phyloP scores from a whole-genome alignment of 2,113 vertebrate species.

The Rhineura floridana region DNA sequence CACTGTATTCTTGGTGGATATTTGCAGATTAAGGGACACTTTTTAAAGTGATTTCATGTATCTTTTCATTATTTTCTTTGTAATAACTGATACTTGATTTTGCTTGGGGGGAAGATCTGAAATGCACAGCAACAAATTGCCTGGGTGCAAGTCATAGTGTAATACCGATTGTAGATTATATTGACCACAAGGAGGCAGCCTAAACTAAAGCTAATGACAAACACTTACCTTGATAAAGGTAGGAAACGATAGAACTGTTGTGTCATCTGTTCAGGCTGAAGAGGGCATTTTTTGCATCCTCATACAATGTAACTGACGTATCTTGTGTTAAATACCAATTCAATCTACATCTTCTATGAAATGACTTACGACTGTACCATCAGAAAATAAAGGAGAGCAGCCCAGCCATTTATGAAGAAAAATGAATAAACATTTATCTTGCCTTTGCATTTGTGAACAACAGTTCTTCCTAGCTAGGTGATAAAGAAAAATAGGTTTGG shows the following conservation, averaged over 20 bases:
- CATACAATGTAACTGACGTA: neutral
- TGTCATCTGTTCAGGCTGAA: slow-evolving; percentile 17
- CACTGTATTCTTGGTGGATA: slow-evolving; percentile 45
- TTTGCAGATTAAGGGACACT: slow-evolving; percentile 41
- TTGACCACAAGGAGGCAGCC: slow-evolving; percentile 59
- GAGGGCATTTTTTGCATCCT: neutral
- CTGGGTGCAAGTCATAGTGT: slow-evolving; percentile 19
- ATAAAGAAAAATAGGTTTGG: neutral
- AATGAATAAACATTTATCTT: slow-evolving; percentile 28
- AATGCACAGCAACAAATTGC: neutral
- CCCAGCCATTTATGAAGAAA: slow-evolving; percentile 22
- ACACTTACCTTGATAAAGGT: slow-evolving; percentile 19
- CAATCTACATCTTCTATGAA: slow-evolving; percentile 47
- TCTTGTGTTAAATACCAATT: slow-evolving; percentile 26
- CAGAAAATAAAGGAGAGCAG: slow-evolving; percentile 40
- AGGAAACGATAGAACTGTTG: slow-evolving; percentile 22
- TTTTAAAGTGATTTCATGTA: neutral
- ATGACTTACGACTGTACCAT: slow-evolving; percentile 16
- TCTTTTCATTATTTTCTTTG: slow-evolving; percentile 35
- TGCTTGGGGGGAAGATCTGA: slow-evolving; percentile 13
- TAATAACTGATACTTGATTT: neutral
- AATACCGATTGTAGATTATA: neutral
- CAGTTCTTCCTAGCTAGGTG: slow-evolving; percentile 27
- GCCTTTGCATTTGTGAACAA: slow-evolving; percentile 37
- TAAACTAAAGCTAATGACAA: slow-evolving; percentile 22